Evolutionary conservation across 1,140 invertebrate genomes (phyloP), one percentile per base, ranked within the genome.

Genomic region (Rhyacophila brunnea): DNA sequence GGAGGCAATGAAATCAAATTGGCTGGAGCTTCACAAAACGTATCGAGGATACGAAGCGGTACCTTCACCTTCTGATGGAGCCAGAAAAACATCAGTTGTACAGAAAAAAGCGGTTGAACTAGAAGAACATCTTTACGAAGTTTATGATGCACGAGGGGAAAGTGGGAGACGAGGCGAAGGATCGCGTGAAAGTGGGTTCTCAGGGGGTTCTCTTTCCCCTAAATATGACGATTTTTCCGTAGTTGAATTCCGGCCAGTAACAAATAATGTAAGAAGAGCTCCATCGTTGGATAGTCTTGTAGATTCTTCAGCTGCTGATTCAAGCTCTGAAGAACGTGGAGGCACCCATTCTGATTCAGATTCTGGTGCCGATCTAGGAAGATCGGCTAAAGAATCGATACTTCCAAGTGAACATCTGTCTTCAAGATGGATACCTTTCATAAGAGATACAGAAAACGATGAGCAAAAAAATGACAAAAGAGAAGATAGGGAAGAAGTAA

Each of bases 231-330:
- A 64, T 14, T 55, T n/a, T 20, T 32, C 36, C 14, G 18, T 14
- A 18, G 14, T 52, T 13, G 23, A 28, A 28, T 28, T 43, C 48
- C 11, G 28, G 36, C 18, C 32, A 59, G 66, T 65, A 23, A 43
- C 34, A 51, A 49, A 13, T 34, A 71, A 71, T 15, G 67, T 73
- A 4, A 70, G 73, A 43, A 66, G 81, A n/a, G 78, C 82, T 10
- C 80, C 83, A 20, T 85, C 83, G 1, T 67, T 86, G 7, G 85
- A 87, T 68, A 85, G 83, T 20, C 73, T 87, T 3, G 85, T 85
- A 36, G 85, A 85, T 69, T 83, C 84, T 10, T 85, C 84, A 0
- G 81, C 82, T 43, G 74, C 72, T 11, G 79, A 78, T 45, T 75
- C 74, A 3, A 80, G 79, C 56, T 73, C 75, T 23, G 80, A 74